Evolutionary conservation across 2,888 invertebrate species (phyloP).

Genomic region (Cephus spinipes): DNA sequence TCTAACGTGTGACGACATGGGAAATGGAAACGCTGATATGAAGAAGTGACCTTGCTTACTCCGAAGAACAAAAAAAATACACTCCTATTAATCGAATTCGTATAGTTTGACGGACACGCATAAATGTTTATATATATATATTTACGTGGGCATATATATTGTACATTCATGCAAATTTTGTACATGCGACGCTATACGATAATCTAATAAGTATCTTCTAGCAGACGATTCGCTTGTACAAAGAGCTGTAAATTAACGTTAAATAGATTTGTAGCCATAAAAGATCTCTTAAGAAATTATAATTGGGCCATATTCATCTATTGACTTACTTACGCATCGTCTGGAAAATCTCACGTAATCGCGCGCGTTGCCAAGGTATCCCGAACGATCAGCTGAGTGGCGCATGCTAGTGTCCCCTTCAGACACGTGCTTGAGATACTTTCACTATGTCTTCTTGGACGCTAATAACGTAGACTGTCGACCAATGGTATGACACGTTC

Average conservation of each 20-base stretch:
- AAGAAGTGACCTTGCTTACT: not conserved
- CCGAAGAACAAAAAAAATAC: not conserved
- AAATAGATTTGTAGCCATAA: not conserved
- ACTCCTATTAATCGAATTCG: not conserved
- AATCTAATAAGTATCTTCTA: not conserved
- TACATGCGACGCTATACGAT: not conserved
- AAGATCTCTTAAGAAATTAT: not conserved
- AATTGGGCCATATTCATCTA: not conserved
- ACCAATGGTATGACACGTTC: too few species aligned
- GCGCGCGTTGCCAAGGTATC: not conserved
- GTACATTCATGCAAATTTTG: not conserved
- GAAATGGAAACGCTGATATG: not conserved
- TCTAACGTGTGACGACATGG: not conserved
- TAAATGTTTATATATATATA: not conserved
- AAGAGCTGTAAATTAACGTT: not conserved
- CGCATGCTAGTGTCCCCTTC: not conserved
- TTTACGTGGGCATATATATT: not conserved
- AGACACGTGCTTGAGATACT: not conserved
- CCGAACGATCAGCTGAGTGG: not conserved
- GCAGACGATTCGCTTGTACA: not conserved
- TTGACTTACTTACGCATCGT: not conserved
- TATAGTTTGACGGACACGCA: too few species aligned
- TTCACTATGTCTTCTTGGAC: not conserved
- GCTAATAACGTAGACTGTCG: not conserved
- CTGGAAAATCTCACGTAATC: not conserved